Conservation (phyloP, 2,797 vertebrate species). For the Fratercula arctica region DNA sequence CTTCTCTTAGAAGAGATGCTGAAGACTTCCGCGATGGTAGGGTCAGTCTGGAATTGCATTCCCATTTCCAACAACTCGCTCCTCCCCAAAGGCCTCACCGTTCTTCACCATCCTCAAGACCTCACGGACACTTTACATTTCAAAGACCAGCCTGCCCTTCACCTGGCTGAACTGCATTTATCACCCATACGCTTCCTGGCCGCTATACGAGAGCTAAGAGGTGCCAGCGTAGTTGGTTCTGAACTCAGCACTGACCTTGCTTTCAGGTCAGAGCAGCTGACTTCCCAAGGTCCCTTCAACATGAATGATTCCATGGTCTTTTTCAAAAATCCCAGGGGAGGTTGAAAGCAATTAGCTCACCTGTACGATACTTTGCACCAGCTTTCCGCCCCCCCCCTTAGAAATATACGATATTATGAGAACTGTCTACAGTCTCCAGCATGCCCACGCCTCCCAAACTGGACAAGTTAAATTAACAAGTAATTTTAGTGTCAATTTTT, state of each 20-base stretch:
- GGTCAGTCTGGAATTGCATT: neutral
- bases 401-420: neutral
- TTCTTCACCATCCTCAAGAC: neutral
- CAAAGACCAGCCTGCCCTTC: neutral
- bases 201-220: neutral
- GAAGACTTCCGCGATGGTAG: neutral
- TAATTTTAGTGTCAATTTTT: neutral
- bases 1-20: neutral
- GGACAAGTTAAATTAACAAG: neutral
- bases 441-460: neutral
- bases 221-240: neutral
- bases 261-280: neutral
- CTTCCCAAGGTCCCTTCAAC: neutral
- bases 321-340: neutral
- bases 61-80: neutral
- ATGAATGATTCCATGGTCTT: rapidly evolving
- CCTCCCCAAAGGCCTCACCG: neutral
- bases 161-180: neutral
- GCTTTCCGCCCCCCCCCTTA: rapidly evolving
- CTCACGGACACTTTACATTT: too few relatives aligned
- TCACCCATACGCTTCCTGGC: neutral
- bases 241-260: neutral
- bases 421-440: neutral
- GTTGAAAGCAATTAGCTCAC: neutral
- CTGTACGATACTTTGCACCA: neutral